phyloP scores from a whole-genome alignment of 23 tunicate species.

The Clavelina lepadiformis region DNA sequence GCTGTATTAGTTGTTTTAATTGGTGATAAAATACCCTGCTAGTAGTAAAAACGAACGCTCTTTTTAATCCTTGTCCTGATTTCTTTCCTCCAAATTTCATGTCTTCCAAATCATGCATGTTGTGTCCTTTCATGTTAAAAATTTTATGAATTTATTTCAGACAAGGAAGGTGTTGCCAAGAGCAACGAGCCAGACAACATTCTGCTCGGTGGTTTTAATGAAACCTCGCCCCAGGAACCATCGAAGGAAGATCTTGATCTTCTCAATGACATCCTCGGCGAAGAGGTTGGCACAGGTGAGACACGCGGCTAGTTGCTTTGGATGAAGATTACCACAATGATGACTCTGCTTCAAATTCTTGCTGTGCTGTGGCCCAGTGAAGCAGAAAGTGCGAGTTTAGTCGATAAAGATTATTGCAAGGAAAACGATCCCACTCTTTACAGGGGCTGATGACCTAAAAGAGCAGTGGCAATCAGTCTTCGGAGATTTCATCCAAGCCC shows the following conservation, averaged over 20 bases:
- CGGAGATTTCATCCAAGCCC: constrained; percentile 73
- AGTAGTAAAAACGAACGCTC: too few species aligned
- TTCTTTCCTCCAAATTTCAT: too few species aligned
- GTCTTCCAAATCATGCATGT: neutral
- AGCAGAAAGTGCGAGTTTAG: too few species aligned
- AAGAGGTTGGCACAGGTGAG: constrained; percentile 35
- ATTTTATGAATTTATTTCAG: too few species aligned
- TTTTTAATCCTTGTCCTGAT: too few species aligned
- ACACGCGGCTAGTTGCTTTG: neutral
- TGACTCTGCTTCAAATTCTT: neutral
- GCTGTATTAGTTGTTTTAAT: too few species aligned
- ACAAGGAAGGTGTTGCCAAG: too few species aligned
- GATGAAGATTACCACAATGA: neutral
- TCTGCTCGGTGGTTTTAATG: constrained; percentile 35
- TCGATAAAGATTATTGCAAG: neutral
- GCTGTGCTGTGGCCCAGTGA: neutral
- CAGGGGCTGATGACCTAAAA: constrained; percentile 40
- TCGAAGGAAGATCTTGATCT: constrained; percentile 69
- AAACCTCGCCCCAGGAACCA: constrained; percentile 24
- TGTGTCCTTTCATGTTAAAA: too few species aligned
- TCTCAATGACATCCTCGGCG: constrained; percentile 69
- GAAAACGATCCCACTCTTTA: neutral
- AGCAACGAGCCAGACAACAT: too few species aligned
- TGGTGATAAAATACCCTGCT: too few species aligned
- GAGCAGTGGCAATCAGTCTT: constrained; percentile 91